Evolutionary conservation across 92 coral and sea anemone genomes (phyloP).

Genomic region (Siderastrea radians): DNA sequence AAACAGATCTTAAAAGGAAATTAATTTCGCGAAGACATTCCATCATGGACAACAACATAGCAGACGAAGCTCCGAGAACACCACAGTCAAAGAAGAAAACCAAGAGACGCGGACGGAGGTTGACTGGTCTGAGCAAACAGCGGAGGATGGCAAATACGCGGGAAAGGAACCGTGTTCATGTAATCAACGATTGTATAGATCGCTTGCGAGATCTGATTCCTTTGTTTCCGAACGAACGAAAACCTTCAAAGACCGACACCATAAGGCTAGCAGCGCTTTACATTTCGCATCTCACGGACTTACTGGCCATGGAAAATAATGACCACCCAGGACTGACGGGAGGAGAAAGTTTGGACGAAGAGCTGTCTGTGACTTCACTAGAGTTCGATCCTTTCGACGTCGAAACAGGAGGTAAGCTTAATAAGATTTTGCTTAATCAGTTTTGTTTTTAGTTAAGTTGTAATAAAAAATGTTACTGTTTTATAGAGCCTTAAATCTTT

Average conservation of each 20-base stretch:
- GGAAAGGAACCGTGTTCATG: slow-evolving; percentile 88
- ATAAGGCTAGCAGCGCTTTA: slow-evolving; percentile 88
- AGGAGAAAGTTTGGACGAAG: slow-evolving; percentile 38
- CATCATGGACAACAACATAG: slow-evolving; percentile 35
- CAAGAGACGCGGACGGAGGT: slow-evolving; percentile 75
- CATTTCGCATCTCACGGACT: slow-evolving; percentile 84
- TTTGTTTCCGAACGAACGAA: slow-evolving; percentile 86
- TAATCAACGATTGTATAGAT: slow-evolving; percentile 87
- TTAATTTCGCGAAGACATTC: not conserved
- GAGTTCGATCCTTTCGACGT: slow-evolving; percentile 44
- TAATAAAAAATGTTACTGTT: not conserved
- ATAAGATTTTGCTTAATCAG: not conserved
- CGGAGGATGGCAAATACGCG: slow-evolving; percentile 84
- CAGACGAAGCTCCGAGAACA: slow-evolving; percentile 3
- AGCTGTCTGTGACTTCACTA: slow-evolving; percentile 35
- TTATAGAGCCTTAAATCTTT: not conserved
- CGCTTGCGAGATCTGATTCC: slow-evolving; percentile 84
- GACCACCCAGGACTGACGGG: not conserved
- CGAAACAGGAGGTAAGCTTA: slow-evolving; percentile 28
- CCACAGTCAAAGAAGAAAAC: slow-evolving; percentile 24
- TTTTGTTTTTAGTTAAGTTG: not conserved
- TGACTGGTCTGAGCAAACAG: slow-evolving; percentile 88
- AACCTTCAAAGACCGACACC: slow-evolving; percentile 91
- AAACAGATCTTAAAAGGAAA: slow-evolving; percentile 36
- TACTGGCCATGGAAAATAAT: slow-evolving; percentile 37